Percentiles rank a stretch among this genome's conserved stretches.
phyloP scores from a whole-genome alignment of 2,888 invertebrate genomes.

The Ommatoiulus sabulosus region DNA sequence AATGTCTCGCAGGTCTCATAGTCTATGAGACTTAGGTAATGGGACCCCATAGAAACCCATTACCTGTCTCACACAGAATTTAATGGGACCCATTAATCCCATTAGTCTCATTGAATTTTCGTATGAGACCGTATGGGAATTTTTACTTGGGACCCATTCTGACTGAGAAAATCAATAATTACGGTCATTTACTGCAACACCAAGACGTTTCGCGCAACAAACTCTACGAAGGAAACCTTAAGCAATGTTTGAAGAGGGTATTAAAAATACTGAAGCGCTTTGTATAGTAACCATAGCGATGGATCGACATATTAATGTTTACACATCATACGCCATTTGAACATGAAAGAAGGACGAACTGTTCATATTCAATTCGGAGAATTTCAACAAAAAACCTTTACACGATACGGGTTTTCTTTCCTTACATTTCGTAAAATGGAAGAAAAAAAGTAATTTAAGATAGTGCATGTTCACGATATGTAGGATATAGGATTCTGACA shows the following conservation, averaged over 20 bases:
- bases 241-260: slow-evolving; percentile 40
- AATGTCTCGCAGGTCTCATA: too few relatives aligned
- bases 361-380: slow-evolving; percentile 28
- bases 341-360: slow-evolving; percentile 31
- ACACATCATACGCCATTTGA: slow-evolving; percentile 40
- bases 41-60: too few relatives aligned
- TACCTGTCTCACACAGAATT: too few relatives aligned
- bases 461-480: not conserved
- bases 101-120: too few relatives aligned
- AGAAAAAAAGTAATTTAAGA: slow-evolving; percentile 19
- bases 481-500: not conserved
- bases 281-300: slow-evolving; percentile 40
- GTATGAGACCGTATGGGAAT: too few relatives aligned
- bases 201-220: slow-evolving; percentile 17
- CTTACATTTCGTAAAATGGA: not conserved
- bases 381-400: not conserved
- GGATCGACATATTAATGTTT: slow-evolving; percentile 31
- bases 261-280: slow-evolving; percentile 43
- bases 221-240: slow-evolving; percentile 25
- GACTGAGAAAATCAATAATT: slow-evolving; percentile 29
- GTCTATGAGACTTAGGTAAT: too few relatives aligned
- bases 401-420: not conserved
- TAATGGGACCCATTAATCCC: too few relatives aligned
- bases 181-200: slow-evolving; percentile 32
- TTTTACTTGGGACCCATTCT: too few relatives aligned